These are phyloP conservation scores for Caenorhabditis inopinata DNA, from an alignment of 1,140 invertebrate species.

Conservation along the genomic window DNA sequence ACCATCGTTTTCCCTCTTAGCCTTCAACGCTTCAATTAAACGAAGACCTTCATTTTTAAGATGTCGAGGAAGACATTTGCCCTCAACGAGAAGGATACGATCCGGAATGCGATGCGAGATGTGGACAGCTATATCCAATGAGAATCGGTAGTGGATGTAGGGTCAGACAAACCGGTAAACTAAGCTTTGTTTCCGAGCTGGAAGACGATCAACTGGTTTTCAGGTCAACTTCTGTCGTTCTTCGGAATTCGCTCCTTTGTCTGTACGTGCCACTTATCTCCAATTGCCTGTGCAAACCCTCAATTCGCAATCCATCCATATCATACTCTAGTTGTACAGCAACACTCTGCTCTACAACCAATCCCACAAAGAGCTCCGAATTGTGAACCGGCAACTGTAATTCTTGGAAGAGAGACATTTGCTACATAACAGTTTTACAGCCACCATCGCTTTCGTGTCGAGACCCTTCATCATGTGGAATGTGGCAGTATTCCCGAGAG, in stretches of 20 bases:
- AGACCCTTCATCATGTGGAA: background rate
- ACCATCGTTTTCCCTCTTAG: too few species aligned
- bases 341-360: background rate
- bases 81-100: constrained; percentile 38
- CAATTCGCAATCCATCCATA: constrained; percentile 10
- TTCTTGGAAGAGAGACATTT: background rate
- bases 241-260: constrained; percentile 39
- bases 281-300: constrained; percentile 5
- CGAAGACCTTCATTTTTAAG: too few species aligned
- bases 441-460: background rate
- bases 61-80: constrained; percentile 37
- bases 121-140: constrained; percentile 28
- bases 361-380: background rate
- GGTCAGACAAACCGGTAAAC: background rate
- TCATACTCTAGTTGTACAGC: background rate
- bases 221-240: constrained; percentile 38
- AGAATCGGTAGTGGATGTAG: constrained; percentile 35
- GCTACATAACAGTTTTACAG: background rate
- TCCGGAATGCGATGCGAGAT: constrained; percentile 30
- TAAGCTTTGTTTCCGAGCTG: background rate
- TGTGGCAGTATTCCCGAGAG: constrained; percentile 1
- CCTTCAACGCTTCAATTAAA: too few species aligned
- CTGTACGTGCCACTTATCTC: constrained; percentile 24
- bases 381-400: background rate
- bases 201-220: background rate